Conservation (phyloP, 2,888 invertebrate species). For the Gasteruption jaculator region DNA sequence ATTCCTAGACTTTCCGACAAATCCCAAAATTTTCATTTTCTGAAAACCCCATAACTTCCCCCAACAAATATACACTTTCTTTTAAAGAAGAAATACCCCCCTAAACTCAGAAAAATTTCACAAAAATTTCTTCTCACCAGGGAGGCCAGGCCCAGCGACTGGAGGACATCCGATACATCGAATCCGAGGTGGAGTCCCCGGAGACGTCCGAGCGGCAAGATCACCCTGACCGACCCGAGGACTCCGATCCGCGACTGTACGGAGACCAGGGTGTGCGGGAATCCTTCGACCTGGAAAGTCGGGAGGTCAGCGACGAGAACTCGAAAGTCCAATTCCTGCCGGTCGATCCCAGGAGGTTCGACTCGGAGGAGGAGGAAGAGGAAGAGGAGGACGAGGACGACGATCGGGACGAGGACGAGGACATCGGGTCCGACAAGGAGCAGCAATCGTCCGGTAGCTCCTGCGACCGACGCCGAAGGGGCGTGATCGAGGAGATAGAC, state of each 20-base stretch:
- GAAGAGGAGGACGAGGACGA: conserved; percentile 27
- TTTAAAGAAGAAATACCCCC: too few species aligned
- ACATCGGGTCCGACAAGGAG: conserved; percentile 51
- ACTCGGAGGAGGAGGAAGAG: conserved; percentile 19
- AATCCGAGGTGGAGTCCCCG: conserved; percentile 31
- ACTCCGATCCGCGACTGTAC: conserved; percentile 35
- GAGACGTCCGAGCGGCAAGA: conserved; percentile 22
- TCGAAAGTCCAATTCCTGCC: conserved; percentile 29
- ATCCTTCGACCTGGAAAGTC: conserved; percentile 10
- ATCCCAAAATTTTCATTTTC: too few species aligned
- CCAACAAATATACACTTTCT: too few species aligned
- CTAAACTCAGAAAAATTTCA: too few species aligned
- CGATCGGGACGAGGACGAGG: conserved; percentile 32
- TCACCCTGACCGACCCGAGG: conserved; percentile 15
- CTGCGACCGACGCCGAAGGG: conserved; percentile 55
- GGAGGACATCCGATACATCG: conserved; percentile 31
- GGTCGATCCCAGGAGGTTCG: conserved; percentile 26
- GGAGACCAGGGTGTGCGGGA: conserved; percentile 27
- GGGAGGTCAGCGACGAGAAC: conserved; percentile 17
- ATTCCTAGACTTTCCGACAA: too few species aligned
- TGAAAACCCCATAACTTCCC: too few species aligned
- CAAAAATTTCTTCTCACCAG: too few species aligned
- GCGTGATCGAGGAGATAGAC: conserved; percentile 79
- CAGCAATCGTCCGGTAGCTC: conserved; percentile 62
- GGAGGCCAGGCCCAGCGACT: too few species aligned